Evolutionary conservation across 2,113 vertebrate species (phyloP).

Genomic region (Coryphaenoides rupestris): DNA sequence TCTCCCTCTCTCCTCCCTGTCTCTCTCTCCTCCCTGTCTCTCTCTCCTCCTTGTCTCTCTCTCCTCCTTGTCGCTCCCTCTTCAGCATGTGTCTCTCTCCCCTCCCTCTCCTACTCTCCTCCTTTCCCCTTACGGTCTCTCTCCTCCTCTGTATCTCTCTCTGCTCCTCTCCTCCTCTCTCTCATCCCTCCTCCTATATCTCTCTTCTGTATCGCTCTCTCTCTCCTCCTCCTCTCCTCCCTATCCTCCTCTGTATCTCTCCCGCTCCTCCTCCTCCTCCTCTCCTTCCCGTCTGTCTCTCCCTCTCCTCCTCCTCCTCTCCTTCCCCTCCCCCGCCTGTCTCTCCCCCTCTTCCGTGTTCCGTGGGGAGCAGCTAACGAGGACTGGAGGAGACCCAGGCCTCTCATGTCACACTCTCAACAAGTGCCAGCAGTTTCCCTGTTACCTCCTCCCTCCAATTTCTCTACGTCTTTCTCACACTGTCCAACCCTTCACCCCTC

Average conservation of each 20-base stretch:
- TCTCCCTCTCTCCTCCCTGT: too few relatives aligned
- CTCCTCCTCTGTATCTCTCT: background rate
- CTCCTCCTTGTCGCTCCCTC: too few relatives aligned
- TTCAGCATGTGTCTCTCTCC: background rate
- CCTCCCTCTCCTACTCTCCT: background rate
- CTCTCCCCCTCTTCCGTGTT: slow-evolving; percentile 19
- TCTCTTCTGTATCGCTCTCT: background rate
- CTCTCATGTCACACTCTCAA: slow-evolving; percentile 44
- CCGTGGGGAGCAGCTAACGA: slow-evolving; percentile 35
- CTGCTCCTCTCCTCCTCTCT: background rate
- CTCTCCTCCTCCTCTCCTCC: background rate
- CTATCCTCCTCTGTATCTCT: background rate
- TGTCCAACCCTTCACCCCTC: background rate
- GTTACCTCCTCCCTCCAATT: background rate
- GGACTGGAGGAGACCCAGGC: slow-evolving; percentile 38
- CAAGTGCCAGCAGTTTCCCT: slow-evolving; percentile 20
- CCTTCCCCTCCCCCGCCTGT: background rate
- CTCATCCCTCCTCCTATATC: too few relatives aligned
- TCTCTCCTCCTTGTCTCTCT: too few relatives aligned
- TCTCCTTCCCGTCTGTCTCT: too few relatives aligned
- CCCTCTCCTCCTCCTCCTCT: too few relatives aligned
- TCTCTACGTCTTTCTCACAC: slow-evolving; percentile 4
- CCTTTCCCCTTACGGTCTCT: background rate
- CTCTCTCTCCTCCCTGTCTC: background rate
- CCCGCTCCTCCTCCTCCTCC: background rate